phyloP scores from a whole-genome alignment of 2,888 invertebrate species.

The Tortricodes alternella region DNA sequence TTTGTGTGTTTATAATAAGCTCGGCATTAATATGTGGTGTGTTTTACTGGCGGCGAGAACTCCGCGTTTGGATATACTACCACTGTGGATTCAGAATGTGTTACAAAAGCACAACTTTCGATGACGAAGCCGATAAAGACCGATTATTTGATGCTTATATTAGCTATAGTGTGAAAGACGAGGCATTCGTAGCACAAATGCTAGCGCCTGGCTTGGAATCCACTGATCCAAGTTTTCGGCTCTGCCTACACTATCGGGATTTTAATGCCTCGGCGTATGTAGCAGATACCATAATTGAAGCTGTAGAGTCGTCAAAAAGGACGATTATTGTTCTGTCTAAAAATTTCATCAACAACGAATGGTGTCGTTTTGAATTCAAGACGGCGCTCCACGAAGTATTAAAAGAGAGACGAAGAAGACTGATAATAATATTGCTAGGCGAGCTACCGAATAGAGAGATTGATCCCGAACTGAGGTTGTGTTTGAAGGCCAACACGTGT shows the following conservation, averaged over 20 bases:
- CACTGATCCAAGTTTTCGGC: conserved; percentile 90
- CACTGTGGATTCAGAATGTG: conserved; percentile 93
- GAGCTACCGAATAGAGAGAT: conserved; percentile 94
- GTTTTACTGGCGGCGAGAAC: conserved; percentile 91
- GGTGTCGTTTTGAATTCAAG: conserved; percentile 97
- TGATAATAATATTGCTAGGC: conserved; percentile 95
- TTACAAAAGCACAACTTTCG: conserved; percentile 90
- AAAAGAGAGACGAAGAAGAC: conserved; percentile 91
- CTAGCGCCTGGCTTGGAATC: conserved; percentile 93
- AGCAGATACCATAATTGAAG: conserved; percentile 95
- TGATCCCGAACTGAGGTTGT: conserved; percentile 94
- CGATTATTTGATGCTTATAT: conserved; percentile 97
- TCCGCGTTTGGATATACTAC: conserved; percentile 93
- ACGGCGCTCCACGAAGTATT: conserved; percentile 95
- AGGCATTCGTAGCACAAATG: conserved; percentile 94
- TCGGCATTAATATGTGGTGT: conserved; percentile 89
- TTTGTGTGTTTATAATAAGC: conserved; percentile 89
- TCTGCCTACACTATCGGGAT: conserved; percentile 96
- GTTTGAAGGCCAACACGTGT: conserved; percentile 94
- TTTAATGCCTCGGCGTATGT: conserved; percentile 94
- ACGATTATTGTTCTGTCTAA: conserved; percentile 95
- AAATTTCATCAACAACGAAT: conserved; percentile 97
- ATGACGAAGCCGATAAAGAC: conserved; percentile 91
- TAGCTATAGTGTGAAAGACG: conserved; percentile 96
- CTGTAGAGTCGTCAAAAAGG: conserved; percentile 94